These are phyloP conservation scores for Anthonomus grandis DNA, from an alignment of 1,140 invertebrate genomes.

Conservation along the genomic window DNA sequence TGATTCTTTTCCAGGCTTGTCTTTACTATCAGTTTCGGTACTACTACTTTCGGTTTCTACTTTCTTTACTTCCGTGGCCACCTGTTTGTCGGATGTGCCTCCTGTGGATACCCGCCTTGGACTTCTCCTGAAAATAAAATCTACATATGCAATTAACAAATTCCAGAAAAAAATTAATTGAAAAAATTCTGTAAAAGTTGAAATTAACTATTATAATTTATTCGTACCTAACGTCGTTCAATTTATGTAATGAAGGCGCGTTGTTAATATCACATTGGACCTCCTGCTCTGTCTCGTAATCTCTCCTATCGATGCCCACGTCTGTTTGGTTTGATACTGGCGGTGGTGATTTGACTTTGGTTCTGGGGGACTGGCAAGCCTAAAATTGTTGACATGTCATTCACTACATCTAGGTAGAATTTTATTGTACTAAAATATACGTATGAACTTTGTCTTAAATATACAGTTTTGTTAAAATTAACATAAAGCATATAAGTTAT, in stretches of 20 bases:
- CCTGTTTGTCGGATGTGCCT: constrained; percentile 17
- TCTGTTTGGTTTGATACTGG: constrained; percentile 1
- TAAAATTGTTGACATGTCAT: neutral
- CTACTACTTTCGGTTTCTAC: constrained; percentile 35
- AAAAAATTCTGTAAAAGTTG: neutral
- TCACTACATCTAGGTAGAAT: neutral
- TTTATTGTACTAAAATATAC: neutral
- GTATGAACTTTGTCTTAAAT: no score
- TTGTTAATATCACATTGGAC: constrained; percentile 24
- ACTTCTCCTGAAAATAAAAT: constrained; percentile 5
- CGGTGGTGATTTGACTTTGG: constrained; percentile 10
- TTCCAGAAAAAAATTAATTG: neutral
- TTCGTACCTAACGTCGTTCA: neutral
- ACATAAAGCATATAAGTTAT: no score
- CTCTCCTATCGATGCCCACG: constrained; percentile 18
- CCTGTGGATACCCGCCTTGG: neutral
- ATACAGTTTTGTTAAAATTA: no score
- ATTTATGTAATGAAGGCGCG: neutral
- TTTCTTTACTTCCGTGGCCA: constrained; percentile 23
- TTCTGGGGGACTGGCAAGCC: constrained; percentile 13
- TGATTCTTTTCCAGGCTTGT: constrained; percentile 20
- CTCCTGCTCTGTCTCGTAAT: constrained; percentile 27
- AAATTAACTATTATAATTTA: no score
- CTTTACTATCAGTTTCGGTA: constrained; percentile 33
- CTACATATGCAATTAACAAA: neutral